A percentile compares a stretch with the other conserved stretches of the same genome.
phyloP scores from a whole-genome alignment of 2,888 invertebrate genomes.

The Xestia ashworthii region DNA sequence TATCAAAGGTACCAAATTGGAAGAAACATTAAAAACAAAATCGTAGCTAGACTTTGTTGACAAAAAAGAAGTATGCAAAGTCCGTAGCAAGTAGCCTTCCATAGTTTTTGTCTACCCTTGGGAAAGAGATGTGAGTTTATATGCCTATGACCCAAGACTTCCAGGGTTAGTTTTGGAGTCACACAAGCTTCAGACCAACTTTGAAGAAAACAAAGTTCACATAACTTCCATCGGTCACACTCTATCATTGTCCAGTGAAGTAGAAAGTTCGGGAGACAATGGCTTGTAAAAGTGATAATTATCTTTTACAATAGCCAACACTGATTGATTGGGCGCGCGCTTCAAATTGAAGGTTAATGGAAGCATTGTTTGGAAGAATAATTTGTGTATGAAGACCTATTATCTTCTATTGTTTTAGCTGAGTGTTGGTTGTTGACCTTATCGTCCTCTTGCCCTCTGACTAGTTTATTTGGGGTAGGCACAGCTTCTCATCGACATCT shows the following conservation, averaged over 20 bases:
- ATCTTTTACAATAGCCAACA: constrained; percentile 51
- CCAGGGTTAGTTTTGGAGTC: too few species aligned
- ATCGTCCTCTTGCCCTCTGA: not conserved
- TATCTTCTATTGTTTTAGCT: constrained; percentile 11
- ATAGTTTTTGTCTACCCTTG: not conserved
- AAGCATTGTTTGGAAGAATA: constrained; percentile 53
- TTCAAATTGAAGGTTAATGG: constrained; percentile 52
- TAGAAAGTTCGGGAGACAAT: constrained; percentile 65
- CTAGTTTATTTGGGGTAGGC: not conserved
- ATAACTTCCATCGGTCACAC: constrained; percentile 41
- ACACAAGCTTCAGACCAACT: constrained; percentile 16
- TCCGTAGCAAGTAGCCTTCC: not conserved
- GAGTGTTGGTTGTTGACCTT: constrained; percentile 7
- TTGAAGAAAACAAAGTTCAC: constrained; percentile 43
- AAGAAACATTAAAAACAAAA: not conserved
- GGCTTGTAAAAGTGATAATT: constrained; percentile 60
- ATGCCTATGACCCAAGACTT: not conserved
- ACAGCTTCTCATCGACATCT: not conserved
- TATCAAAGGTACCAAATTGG: not conserved
- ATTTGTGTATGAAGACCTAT: constrained; percentile 28
- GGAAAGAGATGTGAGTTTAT: not conserved
- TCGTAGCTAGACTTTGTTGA: not conserved
- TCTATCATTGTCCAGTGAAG: constrained; percentile 55
- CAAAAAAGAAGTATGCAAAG: not conserved
- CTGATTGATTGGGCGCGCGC: constrained; percentile 57